phyloP scores from a whole-genome alignment of 1,140 invertebrate genomes.

The Pogonognathellus flavescens region DNA sequence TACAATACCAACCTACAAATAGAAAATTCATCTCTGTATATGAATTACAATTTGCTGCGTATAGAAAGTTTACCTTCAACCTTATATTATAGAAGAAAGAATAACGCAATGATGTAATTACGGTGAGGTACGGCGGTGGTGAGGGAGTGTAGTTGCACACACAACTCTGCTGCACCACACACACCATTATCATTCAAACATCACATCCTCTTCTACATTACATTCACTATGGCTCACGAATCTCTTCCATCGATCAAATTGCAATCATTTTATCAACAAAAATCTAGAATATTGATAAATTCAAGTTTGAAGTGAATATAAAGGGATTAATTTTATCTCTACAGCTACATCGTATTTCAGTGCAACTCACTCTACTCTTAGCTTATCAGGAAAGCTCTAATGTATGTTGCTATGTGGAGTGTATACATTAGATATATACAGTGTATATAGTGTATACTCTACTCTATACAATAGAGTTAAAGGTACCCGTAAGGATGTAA shows the following conservation, averaged over 20 bases:
- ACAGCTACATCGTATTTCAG: too few relatives aligned
- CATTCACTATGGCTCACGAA: not conserved
- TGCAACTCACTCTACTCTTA: too few relatives aligned
- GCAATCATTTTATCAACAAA: slow-evolving; percentile 33
- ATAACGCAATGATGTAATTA: not conserved
- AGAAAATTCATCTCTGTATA: too few relatives aligned
- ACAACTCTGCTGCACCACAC: not conserved
- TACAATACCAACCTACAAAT: too few relatives aligned
- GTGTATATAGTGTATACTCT: too few relatives aligned
- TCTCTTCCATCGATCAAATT: slow-evolving; percentile 53
- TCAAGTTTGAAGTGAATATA: slow-evolving; percentile 1
- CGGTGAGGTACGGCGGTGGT: not conserved
- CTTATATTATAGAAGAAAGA: too few relatives aligned
- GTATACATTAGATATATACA: too few relatives aligned
- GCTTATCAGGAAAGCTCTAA: too few relatives aligned
- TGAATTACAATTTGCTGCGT: not conserved
- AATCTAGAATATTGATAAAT: slow-evolving; percentile 52
- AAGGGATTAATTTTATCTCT: not conserved
- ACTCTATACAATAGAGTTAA: too few relatives aligned
- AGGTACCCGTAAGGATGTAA: too few relatives aligned
- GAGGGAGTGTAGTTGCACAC: not conserved
- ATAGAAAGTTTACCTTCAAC: not conserved
- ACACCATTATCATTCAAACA: not conserved
- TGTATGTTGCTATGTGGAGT: too few relatives aligned
- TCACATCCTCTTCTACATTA: slow-evolving; percentile 26